These are phyloP conservation scores for Haemorhous mexicanus DNA, from an alignment of 2,113 vertebrate species.

Conservation along the genomic window DNA sequence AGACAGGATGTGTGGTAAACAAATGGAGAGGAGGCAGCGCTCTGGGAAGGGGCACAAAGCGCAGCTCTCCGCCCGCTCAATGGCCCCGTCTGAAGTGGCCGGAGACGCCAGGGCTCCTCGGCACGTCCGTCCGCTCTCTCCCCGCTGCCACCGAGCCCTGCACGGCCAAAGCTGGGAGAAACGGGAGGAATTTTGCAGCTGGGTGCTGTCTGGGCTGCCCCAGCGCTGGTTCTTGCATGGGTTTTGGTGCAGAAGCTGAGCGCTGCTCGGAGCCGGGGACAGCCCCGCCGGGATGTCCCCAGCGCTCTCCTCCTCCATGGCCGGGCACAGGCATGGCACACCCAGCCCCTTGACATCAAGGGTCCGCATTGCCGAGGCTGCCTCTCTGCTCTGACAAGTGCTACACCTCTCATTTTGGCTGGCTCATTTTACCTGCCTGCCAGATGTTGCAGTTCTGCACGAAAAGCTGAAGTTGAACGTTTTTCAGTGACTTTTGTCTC, in stretches of 20 bases:
- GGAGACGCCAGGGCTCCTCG: slow-evolving; percentile 74
- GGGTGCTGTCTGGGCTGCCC: neutral
- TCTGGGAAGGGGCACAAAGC: slow-evolving; percentile 46
- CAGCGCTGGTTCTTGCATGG: neutral
- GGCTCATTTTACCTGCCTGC: neutral
- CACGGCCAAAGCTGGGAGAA: neutral
- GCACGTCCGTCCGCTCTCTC: neutral
- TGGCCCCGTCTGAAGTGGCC: slow-evolving; percentile 69
- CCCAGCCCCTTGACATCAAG: accelerated
- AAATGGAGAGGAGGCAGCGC: slow-evolving; percentile 72
- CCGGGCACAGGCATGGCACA: neutral
- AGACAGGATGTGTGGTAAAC: slow-evolving; percentile 81
- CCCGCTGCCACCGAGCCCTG: neutral
- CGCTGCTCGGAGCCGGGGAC: accelerated
- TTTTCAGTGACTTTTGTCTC: neutral
- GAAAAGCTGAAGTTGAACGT: neutral
- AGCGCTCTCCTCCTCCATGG: neutral
- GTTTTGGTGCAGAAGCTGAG: neutral
- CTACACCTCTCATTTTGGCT: neutral
- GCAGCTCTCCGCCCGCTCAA: neutral
- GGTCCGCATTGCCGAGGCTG: neutral
- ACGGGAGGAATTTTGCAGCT: neutral
- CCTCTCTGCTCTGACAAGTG: neutral
- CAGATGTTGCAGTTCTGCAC: neutral
- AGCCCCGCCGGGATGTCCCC: accelerated